Percentiles rank a stretch among this genome's conserved stretches.
phyloP scores from a whole-genome alignment of 2,888 invertebrate genomes.

The Hypena proboscidalis region DNA sequence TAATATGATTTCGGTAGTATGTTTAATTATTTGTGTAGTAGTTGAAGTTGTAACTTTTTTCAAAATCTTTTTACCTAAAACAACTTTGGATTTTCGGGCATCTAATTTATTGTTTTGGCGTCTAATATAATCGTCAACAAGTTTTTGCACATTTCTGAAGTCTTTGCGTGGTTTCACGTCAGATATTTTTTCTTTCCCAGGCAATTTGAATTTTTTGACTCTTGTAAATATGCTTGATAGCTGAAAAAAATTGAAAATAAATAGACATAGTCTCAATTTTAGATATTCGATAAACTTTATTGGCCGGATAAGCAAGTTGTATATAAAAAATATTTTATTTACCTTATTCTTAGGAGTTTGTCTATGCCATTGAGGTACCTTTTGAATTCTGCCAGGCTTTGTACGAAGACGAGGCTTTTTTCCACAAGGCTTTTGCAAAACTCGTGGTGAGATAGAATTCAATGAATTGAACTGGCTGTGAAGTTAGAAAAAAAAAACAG shows the following conservation, averaged over 20 bases:
- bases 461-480: too few relatives aligned
- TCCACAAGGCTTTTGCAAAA: too few relatives aligned
- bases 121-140: conserved; percentile 55
- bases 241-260: conserved; percentile 34
- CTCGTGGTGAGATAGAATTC: too few relatives aligned
- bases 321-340: too few relatives aligned
- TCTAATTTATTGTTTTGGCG: conserved; percentile 13
- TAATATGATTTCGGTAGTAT: conserved; percentile 34
- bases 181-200: conserved; percentile 30
- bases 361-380: too few relatives aligned
- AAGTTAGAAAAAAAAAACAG: too few relatives aligned
- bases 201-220: conserved; percentile 45
- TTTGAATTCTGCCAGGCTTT: too few relatives aligned
- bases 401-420: too few relatives aligned
- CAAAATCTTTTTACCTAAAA: background rate
- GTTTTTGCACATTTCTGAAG: conserved; percentile 53
- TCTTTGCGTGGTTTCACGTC: conserved; percentile 62
- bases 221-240: conserved; percentile 52
- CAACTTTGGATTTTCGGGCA: conserved; percentile 2
- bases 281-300: too few relatives aligned
- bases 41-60: conserved; percentile 9
- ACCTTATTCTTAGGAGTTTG: too few relatives aligned
- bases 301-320: too few relatives aligned
- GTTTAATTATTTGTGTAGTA: conserved; percentile 8
- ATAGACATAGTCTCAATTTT: too few relatives aligned